Percentiles rank a stretch among this genome's conserved stretches.
These are phyloP conservation scores for Dasysyrphus albostriatus DNA, from an alignment of 2,888 invertebrate species.

Conservation along the genomic window DNA sequence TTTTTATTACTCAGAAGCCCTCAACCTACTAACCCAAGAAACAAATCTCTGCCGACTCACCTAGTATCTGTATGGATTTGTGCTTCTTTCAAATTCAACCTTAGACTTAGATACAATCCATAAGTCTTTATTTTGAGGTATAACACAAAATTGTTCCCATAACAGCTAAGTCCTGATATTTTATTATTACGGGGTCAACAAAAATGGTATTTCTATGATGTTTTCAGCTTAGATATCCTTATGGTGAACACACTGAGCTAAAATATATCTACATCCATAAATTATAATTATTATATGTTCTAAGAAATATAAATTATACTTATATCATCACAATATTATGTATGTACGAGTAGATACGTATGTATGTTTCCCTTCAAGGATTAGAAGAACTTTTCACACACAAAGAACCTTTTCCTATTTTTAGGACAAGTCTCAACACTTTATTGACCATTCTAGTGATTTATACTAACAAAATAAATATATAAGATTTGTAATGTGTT, in stretches of 20 bases:
- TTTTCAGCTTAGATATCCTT: background rate
- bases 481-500: conserved; percentile 4
- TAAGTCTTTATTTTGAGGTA: too few species aligned
- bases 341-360: background rate
- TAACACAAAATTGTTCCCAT: too few species aligned
- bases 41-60: too few species aligned
- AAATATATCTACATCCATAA: background rate
- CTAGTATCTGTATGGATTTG: too few species aligned
- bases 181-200: background rate
- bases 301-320: background rate
- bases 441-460: conserved; percentile 20
- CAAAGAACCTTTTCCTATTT: background rate
- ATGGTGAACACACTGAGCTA: background rate
- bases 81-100: too few species aligned
- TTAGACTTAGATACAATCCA: too few species aligned
- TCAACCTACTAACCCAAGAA: too few species aligned
- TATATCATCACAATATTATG: background rate
- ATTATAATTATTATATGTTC: background rate
- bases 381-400: background rate
- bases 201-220: background rate
- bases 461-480: conserved; percentile 17
- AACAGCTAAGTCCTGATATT: too few species aligned
- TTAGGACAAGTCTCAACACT: background rate
- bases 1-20: too few species aligned
- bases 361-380: background rate